These are phyloP conservation scores for Amiota mariae DNA, from an alignment of 2,888 invertebrate species.

Conservation along the genomic window DNA sequence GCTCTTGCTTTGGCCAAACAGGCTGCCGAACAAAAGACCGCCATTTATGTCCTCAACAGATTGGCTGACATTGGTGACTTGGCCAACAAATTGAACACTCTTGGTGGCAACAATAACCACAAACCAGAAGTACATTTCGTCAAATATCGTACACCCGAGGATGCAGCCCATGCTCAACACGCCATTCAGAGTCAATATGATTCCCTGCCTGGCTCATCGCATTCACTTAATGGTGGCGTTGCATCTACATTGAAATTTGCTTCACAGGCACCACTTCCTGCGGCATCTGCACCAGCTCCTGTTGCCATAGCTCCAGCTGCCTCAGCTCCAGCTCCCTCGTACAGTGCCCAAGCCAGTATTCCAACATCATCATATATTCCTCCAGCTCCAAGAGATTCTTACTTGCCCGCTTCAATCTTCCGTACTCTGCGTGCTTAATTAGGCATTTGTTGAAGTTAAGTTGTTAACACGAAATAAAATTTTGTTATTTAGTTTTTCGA, in stretches of 20 bases:
- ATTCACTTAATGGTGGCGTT: slow-evolving; percentile 60
- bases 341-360: slow-evolving; percentile 40
- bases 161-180: slow-evolving; percentile 65
- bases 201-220: slow-evolving; percentile 56
- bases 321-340: slow-evolving; percentile 31
- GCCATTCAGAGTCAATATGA: slow-evolving; percentile 68
- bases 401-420: slow-evolving; percentile 60
- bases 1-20: slow-evolving; percentile 62
- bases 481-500: slow-evolving; percentile 52
- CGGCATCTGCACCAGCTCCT: slow-evolving; percentile 34
- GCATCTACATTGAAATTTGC: slow-evolving; percentile 64
- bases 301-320: too few species aligned
- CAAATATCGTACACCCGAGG: slow-evolving; percentile 68
- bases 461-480: slow-evolving; percentile 37
- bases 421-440: slow-evolving; percentile 57
- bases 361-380: slow-evolving; percentile 52
- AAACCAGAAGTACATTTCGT: slow-evolving; percentile 69
- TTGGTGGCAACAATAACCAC: slow-evolving; percentile 49
- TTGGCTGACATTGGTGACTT: slow-evolving; percentile 60
- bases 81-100: slow-evolving; percentile 55
- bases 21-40: slow-evolving; percentile 62
- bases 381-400: slow-evolving; percentile 54
- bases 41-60: slow-evolving; percentile 63
- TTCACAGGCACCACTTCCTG: slow-evolving; percentile 35
- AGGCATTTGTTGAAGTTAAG: neutral